Evolutionary conservation across 2,113 vertebrate species (phyloP).

Genomic region (Psephotus haematonotus): DNA sequence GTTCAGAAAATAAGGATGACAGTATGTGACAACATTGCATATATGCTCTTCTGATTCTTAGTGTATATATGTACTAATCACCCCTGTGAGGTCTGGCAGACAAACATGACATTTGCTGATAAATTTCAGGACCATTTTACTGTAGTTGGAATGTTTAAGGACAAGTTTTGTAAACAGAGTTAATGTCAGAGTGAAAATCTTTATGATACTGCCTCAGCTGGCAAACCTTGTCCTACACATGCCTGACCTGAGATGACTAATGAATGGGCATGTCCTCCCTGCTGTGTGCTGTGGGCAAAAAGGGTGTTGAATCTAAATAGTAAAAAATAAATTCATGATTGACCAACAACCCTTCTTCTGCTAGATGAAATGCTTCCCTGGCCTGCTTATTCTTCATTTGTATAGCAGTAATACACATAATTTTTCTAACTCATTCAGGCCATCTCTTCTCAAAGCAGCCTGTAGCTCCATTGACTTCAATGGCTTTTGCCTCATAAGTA

Average conservation of each 20-base stretch:
- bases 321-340: background rate
- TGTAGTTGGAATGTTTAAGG: background rate
- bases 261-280: background rate
- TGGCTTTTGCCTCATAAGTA: background rate
- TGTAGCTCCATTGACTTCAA: background rate
- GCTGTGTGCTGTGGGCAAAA: background rate
- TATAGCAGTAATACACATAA: background rate
- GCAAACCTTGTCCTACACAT: fast-evolving
- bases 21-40: background rate
- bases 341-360: background rate
- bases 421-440: background rate
- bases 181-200: background rate
- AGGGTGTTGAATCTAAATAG: background rate
- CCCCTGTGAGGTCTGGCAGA: background rate
- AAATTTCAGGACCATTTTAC: background rate
- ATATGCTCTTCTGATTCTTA: background rate
- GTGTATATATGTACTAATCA: background rate
- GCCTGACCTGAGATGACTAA: background rate
- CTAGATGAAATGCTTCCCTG: background rate
- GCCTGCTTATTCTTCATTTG: background rate
- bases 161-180: background rate
- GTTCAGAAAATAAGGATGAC: background rate
- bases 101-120: background rate
- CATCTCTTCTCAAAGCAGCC: background rate
- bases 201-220: background rate